A percentile compares a stretch with the other conserved stretches of the same genome.
Evolutionary conservation across 2,797 vertebrate genomes (phyloP).

Genomic region (Sylvilagus floridanus): DNA sequence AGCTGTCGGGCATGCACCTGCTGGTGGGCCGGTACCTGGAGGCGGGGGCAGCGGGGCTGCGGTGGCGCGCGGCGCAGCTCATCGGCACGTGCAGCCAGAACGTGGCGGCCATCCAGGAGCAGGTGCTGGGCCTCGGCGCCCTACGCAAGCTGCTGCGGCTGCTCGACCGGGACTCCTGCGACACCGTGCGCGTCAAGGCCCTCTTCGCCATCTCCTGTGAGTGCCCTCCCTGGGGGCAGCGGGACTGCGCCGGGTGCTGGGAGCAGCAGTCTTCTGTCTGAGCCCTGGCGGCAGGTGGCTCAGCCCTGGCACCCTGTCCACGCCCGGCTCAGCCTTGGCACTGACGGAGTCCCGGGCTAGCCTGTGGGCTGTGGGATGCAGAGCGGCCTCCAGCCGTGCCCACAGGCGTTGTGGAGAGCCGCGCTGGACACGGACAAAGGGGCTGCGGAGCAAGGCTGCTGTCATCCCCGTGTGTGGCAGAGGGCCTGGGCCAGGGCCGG

Average conservation of each 20-base stretch:
- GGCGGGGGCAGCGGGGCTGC: conserved; percentile 89
- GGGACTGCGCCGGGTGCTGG: background rate
- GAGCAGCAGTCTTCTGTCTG: background rate
- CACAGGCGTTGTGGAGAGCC: no score
- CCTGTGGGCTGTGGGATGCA: no score
- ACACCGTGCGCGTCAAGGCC: conserved; percentile 92
- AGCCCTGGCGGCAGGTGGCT: no score
- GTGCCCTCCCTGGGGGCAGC: conserved; percentile 64
- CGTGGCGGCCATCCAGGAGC: conserved; percentile 93
- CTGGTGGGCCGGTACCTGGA: conserved; percentile 90
- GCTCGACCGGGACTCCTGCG: conserved; percentile 90
- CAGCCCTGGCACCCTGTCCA: background rate
- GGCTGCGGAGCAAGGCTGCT: background rate
- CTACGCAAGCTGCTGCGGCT: conserved; percentile 92
- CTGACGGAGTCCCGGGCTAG: background rate
- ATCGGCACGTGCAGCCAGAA: conserved; percentile 94
- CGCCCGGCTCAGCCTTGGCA: background rate
- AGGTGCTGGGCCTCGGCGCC: conserved; percentile 89
- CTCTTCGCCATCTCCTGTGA: conserved; percentile 96
- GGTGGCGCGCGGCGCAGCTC: conserved; percentile 93
- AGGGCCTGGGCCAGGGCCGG: background rate
- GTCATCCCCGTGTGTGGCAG: no score
- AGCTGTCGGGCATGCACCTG: conserved; percentile 93
- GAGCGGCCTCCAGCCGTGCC: background rate
- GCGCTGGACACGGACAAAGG: no score